Conservation (phyloP, 92 coral and sea anemone genomes). For the Zoanthus sansibaricus region DNA sequence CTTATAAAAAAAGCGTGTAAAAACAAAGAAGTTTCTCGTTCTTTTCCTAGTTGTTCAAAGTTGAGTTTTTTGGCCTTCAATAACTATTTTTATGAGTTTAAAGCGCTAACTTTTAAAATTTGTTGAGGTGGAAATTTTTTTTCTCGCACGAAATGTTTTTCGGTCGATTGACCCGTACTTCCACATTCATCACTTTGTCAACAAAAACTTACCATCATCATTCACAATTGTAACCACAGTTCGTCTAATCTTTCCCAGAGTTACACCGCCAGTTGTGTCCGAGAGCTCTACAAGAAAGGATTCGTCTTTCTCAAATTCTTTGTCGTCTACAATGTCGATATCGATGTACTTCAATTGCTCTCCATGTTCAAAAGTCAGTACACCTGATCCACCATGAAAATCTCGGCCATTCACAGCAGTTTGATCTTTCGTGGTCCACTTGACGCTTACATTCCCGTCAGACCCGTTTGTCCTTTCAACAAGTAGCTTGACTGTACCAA, state of each 20-base stretch:
- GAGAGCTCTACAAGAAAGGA: constrained; percentile 79
- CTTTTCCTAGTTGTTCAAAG: too few relatives aligned
- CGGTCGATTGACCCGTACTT: too few relatives aligned
- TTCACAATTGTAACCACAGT: constrained; percentile 88
- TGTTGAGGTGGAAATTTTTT: too few relatives aligned
- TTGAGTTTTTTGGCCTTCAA: too few relatives aligned
- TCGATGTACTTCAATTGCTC: constrained; percentile 84
- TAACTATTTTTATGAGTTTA: too few relatives aligned
- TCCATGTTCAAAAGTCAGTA: constrained; percentile 86
- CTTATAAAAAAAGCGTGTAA: too few relatives aligned
- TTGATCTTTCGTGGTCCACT: constrained; percentile 87
- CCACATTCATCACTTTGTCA: background rate
- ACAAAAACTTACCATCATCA: constrained; percentile 87
- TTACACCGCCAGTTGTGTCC: constrained; percentile 88
- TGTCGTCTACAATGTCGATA: constrained; percentile 90
- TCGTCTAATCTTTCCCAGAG: constrained; percentile 82
- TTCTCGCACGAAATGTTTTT: too few relatives aligned
- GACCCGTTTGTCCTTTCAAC: constrained; percentile 92
- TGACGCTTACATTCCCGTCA: constrained; percentile 88
- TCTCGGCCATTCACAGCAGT: constrained; percentile 91
- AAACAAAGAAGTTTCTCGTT: too few relatives aligned
- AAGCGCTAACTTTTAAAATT: too few relatives aligned
- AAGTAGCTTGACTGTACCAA: constrained; percentile 80
- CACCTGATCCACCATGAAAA: constrained; percentile 86
- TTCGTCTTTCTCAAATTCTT: constrained; percentile 96